phyloP scores from a whole-genome alignment of 2,797 vertebrate genomes.

The Coregonus ussuriensis region DNA sequence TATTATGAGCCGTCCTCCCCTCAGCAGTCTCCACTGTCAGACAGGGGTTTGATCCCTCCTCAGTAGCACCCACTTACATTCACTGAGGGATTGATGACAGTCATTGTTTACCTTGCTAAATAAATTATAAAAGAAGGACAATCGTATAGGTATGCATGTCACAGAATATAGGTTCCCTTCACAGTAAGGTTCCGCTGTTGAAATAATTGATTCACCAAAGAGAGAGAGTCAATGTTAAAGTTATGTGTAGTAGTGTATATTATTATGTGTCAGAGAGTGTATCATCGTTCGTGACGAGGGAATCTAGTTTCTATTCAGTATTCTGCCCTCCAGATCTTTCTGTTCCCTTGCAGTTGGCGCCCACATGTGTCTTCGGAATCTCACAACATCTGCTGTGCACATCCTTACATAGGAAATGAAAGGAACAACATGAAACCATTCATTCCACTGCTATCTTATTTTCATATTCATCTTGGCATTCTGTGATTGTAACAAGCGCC shows the following conservation, averaged over 20 bases:
- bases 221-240: background rate
- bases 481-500: background rate
- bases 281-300: slow-evolving; percentile 35
- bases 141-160: background rate
- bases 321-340: slow-evolving; percentile 43
- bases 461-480: no score
- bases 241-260: background rate
- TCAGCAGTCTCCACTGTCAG: no score
- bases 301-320: slow-evolving; percentile 28
- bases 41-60: background rate
- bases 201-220: background rate
- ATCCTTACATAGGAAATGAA: background rate
- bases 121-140: background rate
- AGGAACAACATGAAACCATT: background rate
- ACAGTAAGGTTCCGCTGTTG: background rate
- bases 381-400: background rate
- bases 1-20: no score
- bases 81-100: background rate
- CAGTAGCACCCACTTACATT: background rate
- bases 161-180: background rate
- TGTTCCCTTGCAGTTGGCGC: slow-evolving; percentile 20
- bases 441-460: background rate
- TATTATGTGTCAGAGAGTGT: background rate
- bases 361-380: background rate
- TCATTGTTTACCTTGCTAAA: background rate